Conservation (phyloP, 2,797 vertebrate species). For the Urocyon cinereoargenteus region DNA sequence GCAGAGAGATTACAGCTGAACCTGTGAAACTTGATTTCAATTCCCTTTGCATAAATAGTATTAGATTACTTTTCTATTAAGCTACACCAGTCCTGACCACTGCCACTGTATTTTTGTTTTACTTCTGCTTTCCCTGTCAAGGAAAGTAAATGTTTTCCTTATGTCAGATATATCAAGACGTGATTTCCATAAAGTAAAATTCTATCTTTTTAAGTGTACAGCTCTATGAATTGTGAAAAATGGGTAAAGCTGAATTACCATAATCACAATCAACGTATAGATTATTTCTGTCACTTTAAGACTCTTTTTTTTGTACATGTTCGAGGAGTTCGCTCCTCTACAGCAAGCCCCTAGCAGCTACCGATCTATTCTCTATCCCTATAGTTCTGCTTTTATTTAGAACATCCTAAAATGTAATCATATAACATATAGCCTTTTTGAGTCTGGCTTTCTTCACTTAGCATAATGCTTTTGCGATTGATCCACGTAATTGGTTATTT, state of each 20-base stretch:
- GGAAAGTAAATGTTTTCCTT: neutral
- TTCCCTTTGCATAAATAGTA: neutral
- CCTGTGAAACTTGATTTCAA: neutral
- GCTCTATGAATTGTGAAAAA: slow-evolving; percentile 3
- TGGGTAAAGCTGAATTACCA: neutral
- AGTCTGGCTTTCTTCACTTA: neutral
- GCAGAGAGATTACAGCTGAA: neutral
- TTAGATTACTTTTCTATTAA: neutral
- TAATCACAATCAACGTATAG: neutral
- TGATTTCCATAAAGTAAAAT: neutral
- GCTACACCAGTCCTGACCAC: neutral
- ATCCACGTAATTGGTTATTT: neutral
- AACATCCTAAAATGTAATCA: neutral
- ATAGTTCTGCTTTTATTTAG: neutral
- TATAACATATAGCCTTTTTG: neutral
- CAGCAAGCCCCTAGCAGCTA: neutral
- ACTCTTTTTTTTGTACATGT: neutral
- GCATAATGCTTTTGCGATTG: neutral
- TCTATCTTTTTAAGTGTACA: neutral
- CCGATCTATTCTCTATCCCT: neutral
- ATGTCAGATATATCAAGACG: neutral
- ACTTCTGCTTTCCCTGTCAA: neutral
- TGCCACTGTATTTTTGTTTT: neutral
- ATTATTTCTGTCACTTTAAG: neutral
- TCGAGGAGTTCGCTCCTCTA: neutral